Percentiles rank a stretch among this genome's conserved stretches.
phyloP scores from a whole-genome alignment of 1,140 invertebrate genomes.

The Drosophila nigrodunni region DNA sequence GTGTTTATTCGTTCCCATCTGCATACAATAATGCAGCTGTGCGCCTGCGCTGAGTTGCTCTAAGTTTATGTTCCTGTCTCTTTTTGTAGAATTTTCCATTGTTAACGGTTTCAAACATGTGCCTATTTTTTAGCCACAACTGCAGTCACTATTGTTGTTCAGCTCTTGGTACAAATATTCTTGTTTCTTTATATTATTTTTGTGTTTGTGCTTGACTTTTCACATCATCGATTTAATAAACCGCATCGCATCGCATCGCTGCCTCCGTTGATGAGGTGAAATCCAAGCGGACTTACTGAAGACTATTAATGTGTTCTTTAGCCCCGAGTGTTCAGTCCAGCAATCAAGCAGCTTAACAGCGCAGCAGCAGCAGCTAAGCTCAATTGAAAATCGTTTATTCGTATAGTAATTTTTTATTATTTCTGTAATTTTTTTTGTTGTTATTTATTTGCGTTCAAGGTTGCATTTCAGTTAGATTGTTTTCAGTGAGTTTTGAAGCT shows the following conservation, averaged over 20 bases:
- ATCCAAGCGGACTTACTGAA: slow-evolving; percentile 56
- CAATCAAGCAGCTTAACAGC: no score
- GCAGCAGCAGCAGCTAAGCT: slow-evolving; percentile 15
- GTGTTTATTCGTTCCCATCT: slow-evolving; percentile 44
- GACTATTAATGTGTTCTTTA: slow-evolving; percentile 40
- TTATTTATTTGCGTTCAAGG: slow-evolving; percentile 52
- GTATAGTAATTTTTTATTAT: slow-evolving; percentile 20
- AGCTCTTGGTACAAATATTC: no score
- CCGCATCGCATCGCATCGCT: slow-evolving; percentile 70
- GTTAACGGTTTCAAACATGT: slow-evolving; percentile 33
- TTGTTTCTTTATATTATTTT: no score
- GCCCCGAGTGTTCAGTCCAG: slow-evolving; percentile 8
- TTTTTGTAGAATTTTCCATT: slow-evolving; percentile 49
- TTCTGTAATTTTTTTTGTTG: not conserved
- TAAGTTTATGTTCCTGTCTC: slow-evolving; percentile 21
- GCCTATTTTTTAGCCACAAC: slow-evolving; percentile 49
- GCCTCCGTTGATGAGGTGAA: slow-evolving; percentile 80
- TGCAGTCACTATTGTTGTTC: not conserved
- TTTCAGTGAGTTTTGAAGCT: slow-evolving; percentile 54
- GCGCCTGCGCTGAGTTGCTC: slow-evolving; percentile 17
- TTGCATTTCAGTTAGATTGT: slow-evolving; percentile 65
- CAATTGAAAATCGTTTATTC: slow-evolving; percentile 72
- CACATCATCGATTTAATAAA: slow-evolving; percentile 82
- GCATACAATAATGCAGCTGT: slow-evolving; percentile 67
- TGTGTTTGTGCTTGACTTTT: slow-evolving; percentile 52